Evolutionary conservation across 2,888 invertebrate genomes (phyloP), one percentile per base, ranked within the genome.

Genomic region (Hyppa rectilinea): DNA sequence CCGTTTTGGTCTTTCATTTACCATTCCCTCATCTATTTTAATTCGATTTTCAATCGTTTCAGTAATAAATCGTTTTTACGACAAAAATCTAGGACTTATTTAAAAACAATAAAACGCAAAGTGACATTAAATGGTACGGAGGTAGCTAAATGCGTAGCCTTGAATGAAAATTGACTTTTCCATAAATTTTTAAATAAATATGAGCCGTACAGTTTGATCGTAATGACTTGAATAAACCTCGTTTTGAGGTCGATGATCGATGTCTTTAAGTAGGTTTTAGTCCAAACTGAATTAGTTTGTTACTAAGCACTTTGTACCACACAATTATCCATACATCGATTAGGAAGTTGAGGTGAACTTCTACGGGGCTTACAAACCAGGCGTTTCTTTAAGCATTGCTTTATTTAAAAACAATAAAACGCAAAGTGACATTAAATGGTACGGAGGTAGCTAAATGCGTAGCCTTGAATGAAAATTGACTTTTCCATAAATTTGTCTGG

Each of bases 351-450:
- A n/a, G n/a, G n/a, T n/a, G n/a, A n/a, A n/a, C n/a, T n/a, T n/a
- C n/a, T n/a, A n/a, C n/a, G n/a, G n/a, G n/a, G n/a, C n/a, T n/a
- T n/a, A n/a, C n/a, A n/a, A n/a, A n/a, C n/a, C n/a, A n/a, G n/a
- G n/a, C n/a, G n/a, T n/a, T n/a, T n/a, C n/a, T n/a, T n/a, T n/a
- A n/a, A n/a, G n/a, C n/a, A n/a, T n/a, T n/a, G n/a, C n/a, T n/a
- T 79, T 52, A 82, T 76, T 78, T 71, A 79, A 78, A 77, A 80
- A 82, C 62, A 81, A 79, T 79, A 83, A 83, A 84, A 78, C 40
- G 49, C 55, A 64, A 77, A 72, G 71, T 62, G 53, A 74, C 56
- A 56, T 82, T 80, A 71, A 82, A 78, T 63, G 68, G 65, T 49
- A 61, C 65, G 34, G 65, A 56, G 64, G 61, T 67, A 78, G 58